phyloP scores from a whole-genome alignment of 2,888 invertebrate genomes.

The Limnephilus auricula region DNA sequence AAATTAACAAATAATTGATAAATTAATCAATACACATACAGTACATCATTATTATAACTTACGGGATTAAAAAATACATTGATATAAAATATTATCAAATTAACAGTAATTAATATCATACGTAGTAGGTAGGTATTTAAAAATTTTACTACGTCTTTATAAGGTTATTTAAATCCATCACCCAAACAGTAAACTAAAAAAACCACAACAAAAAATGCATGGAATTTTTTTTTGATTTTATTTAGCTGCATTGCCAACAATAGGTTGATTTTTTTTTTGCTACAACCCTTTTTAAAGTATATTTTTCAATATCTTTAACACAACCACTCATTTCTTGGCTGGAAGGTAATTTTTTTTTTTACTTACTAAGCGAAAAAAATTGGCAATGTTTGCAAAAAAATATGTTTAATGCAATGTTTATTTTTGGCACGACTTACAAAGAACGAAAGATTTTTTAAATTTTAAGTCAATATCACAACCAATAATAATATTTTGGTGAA shows the following conservation, averaged over 20 bases:
- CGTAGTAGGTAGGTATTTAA: background rate
- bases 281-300: background rate
- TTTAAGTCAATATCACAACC: background rate
- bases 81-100: background rate
- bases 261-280: no score
- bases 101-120: background rate
- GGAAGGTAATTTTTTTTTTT: background rate
- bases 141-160: background rate
- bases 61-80: constrained; percentile 14
- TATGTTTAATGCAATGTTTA: background rate
- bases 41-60: background rate
- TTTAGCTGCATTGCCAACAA: background rate
- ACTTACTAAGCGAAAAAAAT: background rate
- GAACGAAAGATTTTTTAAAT: background rate
- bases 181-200: background rate
- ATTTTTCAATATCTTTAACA: background rate
- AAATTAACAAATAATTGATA: constrained; percentile 7
- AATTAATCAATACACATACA: constrained; percentile 20
- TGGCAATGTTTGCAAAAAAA: background rate
- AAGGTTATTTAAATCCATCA: background rate
- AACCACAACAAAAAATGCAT: background rate
- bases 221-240: no score
- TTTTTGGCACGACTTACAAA: background rate
- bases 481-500: background rate
- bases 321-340: background rate